Base-by-base conservation (phyloP, 2,888 invertebrate genomes). In the Mayetiola destructor region DNA sequence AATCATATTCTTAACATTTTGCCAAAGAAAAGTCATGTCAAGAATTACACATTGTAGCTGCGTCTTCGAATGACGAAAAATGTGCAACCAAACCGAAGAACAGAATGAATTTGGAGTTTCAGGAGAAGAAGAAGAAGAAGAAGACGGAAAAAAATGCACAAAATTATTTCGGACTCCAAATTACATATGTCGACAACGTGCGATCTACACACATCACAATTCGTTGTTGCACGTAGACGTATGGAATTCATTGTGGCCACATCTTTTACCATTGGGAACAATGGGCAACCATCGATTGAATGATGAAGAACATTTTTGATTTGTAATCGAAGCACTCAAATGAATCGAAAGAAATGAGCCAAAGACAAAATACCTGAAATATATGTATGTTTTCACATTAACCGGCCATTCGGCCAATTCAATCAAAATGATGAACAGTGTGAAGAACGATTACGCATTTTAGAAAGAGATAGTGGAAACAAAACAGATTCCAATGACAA, bases 101-200 rank as follows among this genome's bases (percentile, higher is more conserved):
- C n/a, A n/a, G n/a, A n/a, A n/a, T n/a, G n/a, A n/a, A n/a, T n/a
- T n/a, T n/a, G n/a, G n/a, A n/a, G n/a, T n/a, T n/a, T n/a, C n/a
- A 20, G 2, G 40, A 40, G n/a, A 5, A 36, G 14, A 12, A 36
- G n/a, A 36, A 36, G n/a, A 36, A 12, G 14, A 36, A 36, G n/a
- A 36, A 36, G 36, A 36, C 8, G 20, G 4, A 48, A 27, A 2
- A 27, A 27, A 14, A 48, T 27, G 27, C 23, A 42, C 42, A 14
- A n/a, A n/a, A 14, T 21, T n/a, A 27, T 27, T 9, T 14, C 4
- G 3, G 16, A 23, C 42, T 21, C 21, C 23, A 48, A 48, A 48
- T 48, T 48, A 48, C 48, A 48, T 48, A 48, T 48, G 48, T 48
- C 23, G 48, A 48, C 48, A 27, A 48, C 48, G 48, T 48, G 48